Evolutionary conservation across 2,113 vertebrate species (phyloP).

Genomic region (Silurus glanis): DNA sequence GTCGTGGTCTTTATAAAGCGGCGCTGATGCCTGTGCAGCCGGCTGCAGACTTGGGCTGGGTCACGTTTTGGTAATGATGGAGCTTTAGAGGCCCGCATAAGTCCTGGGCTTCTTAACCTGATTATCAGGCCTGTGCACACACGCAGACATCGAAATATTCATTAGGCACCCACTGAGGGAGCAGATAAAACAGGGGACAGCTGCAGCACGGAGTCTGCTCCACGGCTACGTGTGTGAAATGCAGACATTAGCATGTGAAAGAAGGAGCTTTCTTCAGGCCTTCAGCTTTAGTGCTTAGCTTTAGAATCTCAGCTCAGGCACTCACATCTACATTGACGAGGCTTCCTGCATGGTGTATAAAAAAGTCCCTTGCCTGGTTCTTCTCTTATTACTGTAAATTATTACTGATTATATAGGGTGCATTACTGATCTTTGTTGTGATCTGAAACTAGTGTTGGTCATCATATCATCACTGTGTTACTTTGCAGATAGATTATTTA

Average conservation of each 20-base stretch:
- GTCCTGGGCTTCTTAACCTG: slow-evolving; percentile 75
- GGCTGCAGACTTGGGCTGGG: slow-evolving; percentile 67
- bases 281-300: slow-evolving; percentile 62
- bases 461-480: slow-evolving; percentile 27
- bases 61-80: slow-evolving; percentile 64
- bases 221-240: slow-evolving; percentile 59
- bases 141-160: slow-evolving; percentile 73
- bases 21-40: slow-evolving; percentile 15
- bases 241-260: slow-evolving; percentile 75
- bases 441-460: slow-evolving; percentile 13
- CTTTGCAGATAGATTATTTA: slow-evolving; percentile 30
- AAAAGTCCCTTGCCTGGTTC: slow-evolving; percentile 36
- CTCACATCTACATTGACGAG: slow-evolving; percentile 12
- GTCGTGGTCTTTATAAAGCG: slow-evolving; percentile 14
- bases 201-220: slow-evolving; percentile 68
- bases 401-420: too few species aligned
- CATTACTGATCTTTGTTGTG: slow-evolving; percentile 37
- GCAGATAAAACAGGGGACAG: slow-evolving; percentile 76
- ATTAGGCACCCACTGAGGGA: slow-evolving; percentile 75
- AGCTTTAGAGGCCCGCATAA: slow-evolving; percentile 75
- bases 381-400: slow-evolving; percentile 46
- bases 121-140: slow-evolving; percentile 79
- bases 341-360: slow-evolving; percentile 32
- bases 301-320: slow-evolving; percentile 36
- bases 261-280: slow-evolving; percentile 62